Evolutionary conservation across 2,888 invertebrate species (phyloP).

Genomic region (Acleris laterana): DNA sequence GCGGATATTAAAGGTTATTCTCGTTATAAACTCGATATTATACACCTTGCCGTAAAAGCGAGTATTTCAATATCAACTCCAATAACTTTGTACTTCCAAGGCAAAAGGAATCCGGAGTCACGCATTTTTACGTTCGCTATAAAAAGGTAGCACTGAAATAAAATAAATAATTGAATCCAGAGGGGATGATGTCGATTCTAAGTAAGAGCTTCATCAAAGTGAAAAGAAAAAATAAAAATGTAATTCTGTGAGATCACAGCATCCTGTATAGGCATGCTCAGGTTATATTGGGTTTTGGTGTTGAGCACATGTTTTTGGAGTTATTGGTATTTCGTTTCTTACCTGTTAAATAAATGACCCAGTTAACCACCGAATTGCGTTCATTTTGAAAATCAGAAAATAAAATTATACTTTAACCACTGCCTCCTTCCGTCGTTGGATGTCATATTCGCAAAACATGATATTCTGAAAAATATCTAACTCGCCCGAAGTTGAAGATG

Average conservation of each 20-base stretch:
- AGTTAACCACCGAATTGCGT: too few species aligned
- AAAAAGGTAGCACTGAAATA: slow-evolving; percentile 60
- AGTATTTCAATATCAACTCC: slow-evolving; percentile 26
- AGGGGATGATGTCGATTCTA: slow-evolving; percentile 25
- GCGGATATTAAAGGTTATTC: slow-evolving; percentile 9
- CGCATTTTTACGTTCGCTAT: slow-evolving; percentile 51
- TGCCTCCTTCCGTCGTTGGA: too few species aligned
- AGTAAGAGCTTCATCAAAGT: slow-evolving; percentile 15
- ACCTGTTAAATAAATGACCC: neutral
- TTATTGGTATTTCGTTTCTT: neutral
- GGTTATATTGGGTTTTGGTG: neutral
- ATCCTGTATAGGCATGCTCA: neutral
- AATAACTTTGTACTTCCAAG: slow-evolving; percentile 36
- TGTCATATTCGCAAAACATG: too few species aligned
- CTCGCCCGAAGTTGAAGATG: too few species aligned
- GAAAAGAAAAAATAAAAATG: slow-evolving; percentile 1
- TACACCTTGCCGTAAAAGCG: slow-evolving; percentile 19
- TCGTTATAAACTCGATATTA: slow-evolving; percentile 19
- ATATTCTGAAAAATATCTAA: too few species aligned
- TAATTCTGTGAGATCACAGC: slow-evolving; percentile 5
- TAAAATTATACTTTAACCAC: too few species aligned
- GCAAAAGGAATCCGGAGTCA: slow-evolving; percentile 49
- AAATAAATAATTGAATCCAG: slow-evolving; percentile 64
- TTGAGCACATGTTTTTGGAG: neutral
- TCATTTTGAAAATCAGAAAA: too few species aligned